Base-by-base conservation (phyloP, 2,113 vertebrate species). In the Azemiops feae region DNA sequence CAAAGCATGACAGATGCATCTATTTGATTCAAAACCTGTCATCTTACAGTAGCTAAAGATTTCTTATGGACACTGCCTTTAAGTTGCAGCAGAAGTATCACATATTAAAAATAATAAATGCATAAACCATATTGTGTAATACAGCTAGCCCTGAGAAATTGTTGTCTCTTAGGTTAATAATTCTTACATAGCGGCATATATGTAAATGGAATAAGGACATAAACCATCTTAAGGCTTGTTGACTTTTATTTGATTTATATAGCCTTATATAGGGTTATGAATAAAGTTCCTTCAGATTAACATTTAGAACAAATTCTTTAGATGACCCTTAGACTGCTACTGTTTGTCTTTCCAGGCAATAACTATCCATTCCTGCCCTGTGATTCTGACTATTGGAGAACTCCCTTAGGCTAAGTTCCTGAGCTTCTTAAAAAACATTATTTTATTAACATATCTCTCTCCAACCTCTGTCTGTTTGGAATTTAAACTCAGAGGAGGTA, bases 21-120 rank as follows among this genome's bases (percentile, higher is more conserved):
- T 4, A 60, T 54, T 74, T 88, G 11, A 93, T 92, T 94, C 91
- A 91, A 94, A 96, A 30, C 30, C 88, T 92, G 23, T 47, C 58
- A 88, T 6, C 1, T 53, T 39, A 89, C 57, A 92, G 20, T 11
- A 94, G 91, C 18, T 54, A 92, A 95, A 89, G 90, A 43, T 54
- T 54, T 43, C 64, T 43, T 39, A 30, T 22, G 86, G 27, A 30
- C 27, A 89, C 60, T 89, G 91, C 92, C 55, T 95, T 91, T 43
- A 86, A 64, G 93, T 93, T 6, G 22, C 12, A 20, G 57, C 57
- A 18, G 34, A 50, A 14, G n/a, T 27, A 85, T 9, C 11, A 39
- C 16, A 27, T 91, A 25, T 69, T n/a, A 43, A 74, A 52, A n/a
- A 74, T 81, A 25, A 58, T 14, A 43, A 52, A n/a, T 52, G 16